Evolutionary conservation across 1,140 invertebrate species (phyloP).

Genomic region (Drosophila miranda): DNA sequence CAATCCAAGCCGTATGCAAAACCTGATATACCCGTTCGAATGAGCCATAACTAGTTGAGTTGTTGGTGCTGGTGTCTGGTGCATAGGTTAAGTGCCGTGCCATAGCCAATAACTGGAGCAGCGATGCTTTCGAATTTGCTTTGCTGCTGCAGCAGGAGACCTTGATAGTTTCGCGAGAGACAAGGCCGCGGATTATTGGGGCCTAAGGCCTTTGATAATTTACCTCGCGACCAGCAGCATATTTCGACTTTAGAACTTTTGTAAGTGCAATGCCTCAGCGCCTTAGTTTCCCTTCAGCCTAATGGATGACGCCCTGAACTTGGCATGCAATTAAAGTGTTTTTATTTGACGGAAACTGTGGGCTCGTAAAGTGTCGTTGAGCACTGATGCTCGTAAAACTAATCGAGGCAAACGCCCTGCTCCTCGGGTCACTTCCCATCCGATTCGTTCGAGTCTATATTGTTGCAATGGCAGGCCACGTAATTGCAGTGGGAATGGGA

Average conservation of each 20-base stretch:
- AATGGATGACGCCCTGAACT: slow-evolving; percentile 53
- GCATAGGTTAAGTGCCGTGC: slow-evolving; percentile 59
- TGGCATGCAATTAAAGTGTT: slow-evolving; percentile 50
- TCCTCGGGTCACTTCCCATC: slow-evolving; percentile 6
- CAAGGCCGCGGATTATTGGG: slow-evolving; percentile 31
- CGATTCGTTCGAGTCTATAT: slow-evolving; percentile 17
- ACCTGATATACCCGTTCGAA: slow-evolving; percentile 43
- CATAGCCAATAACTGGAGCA: slow-evolving; percentile 63
- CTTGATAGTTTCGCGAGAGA: slow-evolving; percentile 36
- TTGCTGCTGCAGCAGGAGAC: slow-evolving; percentile 44
- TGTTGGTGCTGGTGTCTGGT: slow-evolving; percentile 2
- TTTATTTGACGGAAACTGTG: slow-evolving; percentile 47
- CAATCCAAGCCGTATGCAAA: slow-evolving; percentile 16
- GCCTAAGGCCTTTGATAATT: slow-evolving; percentile 42
- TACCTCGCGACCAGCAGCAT: slow-evolving; percentile 16
- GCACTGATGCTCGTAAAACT: slow-evolving; percentile 18
- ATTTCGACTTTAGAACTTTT: slow-evolving; percentile 17
- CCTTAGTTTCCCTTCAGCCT: not conserved
- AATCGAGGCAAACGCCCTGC: slow-evolving; percentile 38
- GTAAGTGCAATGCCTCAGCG: not conserved
- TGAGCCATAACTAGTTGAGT: slow-evolving; percentile 1
- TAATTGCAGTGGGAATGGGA: slow-evolving; percentile 54
- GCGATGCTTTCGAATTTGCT: slow-evolving; percentile 42
- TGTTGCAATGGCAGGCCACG: slow-evolving; percentile 46
- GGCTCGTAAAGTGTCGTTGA: slow-evolving; percentile 34